Evolutionary conservation across 2,113 vertebrate species (phyloP).

Genomic region (Hippocampus zosterae): DNA sequence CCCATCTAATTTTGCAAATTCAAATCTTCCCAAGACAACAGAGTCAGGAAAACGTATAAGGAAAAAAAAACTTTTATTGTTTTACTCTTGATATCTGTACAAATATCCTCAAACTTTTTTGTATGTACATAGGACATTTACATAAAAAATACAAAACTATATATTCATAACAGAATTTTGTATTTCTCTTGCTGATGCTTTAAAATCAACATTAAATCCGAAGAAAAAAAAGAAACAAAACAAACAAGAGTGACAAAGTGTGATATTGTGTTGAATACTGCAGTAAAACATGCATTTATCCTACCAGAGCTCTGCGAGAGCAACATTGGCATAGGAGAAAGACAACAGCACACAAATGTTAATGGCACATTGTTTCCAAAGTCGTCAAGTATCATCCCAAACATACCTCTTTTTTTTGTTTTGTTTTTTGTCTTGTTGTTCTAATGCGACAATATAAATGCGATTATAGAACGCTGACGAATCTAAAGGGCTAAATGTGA

Average conservation of each 20-base stretch:
- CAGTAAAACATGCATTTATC: conserved; percentile 43
- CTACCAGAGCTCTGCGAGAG: conserved; percentile 60
- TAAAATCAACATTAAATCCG: conserved; percentile 86
- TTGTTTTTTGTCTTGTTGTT: conserved; percentile 1
- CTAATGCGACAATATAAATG: conserved; percentile 45
- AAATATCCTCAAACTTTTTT: conserved; percentile 98
- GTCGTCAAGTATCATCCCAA: conserved; percentile 66
- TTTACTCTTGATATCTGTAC: conserved; percentile 99
- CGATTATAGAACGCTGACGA: conserved; percentile 40
- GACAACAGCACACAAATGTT: conserved; percentile 55
- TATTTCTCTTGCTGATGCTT: conserved; percentile 95
- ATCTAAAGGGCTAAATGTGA: conserved; percentile 24
- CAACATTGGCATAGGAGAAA: conserved; percentile 63
- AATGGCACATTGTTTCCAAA: conserved; percentile 69
- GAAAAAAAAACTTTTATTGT: conserved; percentile 83
- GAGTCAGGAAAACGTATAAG: conserved; percentile 54
- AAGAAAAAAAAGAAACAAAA: conserved; percentile 41
- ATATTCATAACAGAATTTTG: conserved; percentile 99
- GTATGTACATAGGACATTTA: conserved; percentile 99
- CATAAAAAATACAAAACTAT: conserved; percentile 99
- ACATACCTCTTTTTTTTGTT: conserved; percentile 36
- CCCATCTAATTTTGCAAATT: background rate
- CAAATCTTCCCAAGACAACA: conserved; percentile 5
- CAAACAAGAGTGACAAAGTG: conserved; percentile 73
- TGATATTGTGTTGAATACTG: conserved; percentile 73